Evolutionary conservation across 2,113 vertebrate species (phyloP), one percentile per base, ranked within the genome.

Genomic region (Platysteira castanea): DNA sequence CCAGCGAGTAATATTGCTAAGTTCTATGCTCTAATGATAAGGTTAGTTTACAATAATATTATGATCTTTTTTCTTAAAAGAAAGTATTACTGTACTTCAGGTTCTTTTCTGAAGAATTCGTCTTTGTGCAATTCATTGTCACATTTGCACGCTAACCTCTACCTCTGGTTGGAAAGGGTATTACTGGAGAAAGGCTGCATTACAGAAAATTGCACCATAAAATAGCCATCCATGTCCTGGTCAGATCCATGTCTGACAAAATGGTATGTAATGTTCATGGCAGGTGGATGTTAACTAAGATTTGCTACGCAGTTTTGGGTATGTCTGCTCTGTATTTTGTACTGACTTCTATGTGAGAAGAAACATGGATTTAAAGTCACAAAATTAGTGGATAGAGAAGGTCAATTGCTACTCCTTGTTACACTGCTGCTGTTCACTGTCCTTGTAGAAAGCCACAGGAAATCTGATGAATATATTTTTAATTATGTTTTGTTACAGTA

Each of bases 131-230:
- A 67, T 88, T 86, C 52, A 42, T 44, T 77, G 83, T 82, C 83
- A 57, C 68, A 87, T 86, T 92, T 94, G 23, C 86, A 93, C 15
- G 6, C 71, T 94, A 49, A 64, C 46, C 31, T 88, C 79, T 85
- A 6, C 26, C 63, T 93, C 71, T 77, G 68, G 17, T 52, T 78
- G 49, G 87, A 75, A 90, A 92, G 15, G 46, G 39, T 84, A 52
- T 75, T 75, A 44, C 11, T 87, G 79, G 47, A 88, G 90, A 94
- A 90, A 85, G 33, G 59, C 39, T 82, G 56, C 80, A 47, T 93
- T 90, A 92, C 87, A 95, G 92, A 92, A 96, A 97, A 97, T 95
- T 86, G 68, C 71, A 95, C 88, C 94, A 92, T 96, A 96, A 91
- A 93, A 94, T 90, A 94, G 47, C 64, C 90, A 84, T 92, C 76